Base-by-base conservation (phyloP, 2,797 vertebrate species). In the Zenarchopterus dispar region DNA sequence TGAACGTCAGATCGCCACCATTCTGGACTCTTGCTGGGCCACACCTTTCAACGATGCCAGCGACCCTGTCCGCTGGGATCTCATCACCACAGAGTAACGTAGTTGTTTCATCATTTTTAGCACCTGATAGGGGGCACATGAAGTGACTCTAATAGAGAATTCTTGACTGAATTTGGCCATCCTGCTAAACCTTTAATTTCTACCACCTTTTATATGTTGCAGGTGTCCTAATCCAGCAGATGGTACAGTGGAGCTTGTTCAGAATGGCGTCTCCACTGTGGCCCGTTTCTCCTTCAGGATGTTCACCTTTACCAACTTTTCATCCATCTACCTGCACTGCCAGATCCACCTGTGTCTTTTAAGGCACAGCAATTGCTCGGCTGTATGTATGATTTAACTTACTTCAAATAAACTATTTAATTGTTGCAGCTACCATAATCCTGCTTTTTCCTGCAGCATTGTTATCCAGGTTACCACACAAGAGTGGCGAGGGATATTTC, bases 11-110 rank as follows among this genome's bases (percentile, higher is more conserved):
- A 80, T 93, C 17, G 74, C 89, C 42, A 75, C 65, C 6, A 55
- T 91, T 17, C 19, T 93, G 48, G 86, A 90, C 16, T 77, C 68
- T 1, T 94, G 92, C 26, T 94, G 92, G 92, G 91, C 91, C 2
- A 93, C 91, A 0, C 91, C 92, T 0, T 41, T 81, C 9, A 84
- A 84, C 13, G 0, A 68, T 0, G 1, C 74, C 0, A 53, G 33
- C 62, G 63, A 70, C 60, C 49, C 46, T 0, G 48, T 86, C 48
- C 84, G 47, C 54, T 70, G 90, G 89, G 69, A 91, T 77, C 89
- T 94, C 47, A 85, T 94, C 1, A 50, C 0, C 21, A 41, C 56
- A 26, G 73, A 86, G 92, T 92, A 89, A 66, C 6, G n/a, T 2
- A 24, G 0, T 11, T 11, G 18, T 8, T 28, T 22, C 5, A 16